These are phyloP conservation scores for Neomorphus geoffroyi DNA, from an alignment of 2,797 vertebrate genomes.

Conservation along the genomic window DNA sequence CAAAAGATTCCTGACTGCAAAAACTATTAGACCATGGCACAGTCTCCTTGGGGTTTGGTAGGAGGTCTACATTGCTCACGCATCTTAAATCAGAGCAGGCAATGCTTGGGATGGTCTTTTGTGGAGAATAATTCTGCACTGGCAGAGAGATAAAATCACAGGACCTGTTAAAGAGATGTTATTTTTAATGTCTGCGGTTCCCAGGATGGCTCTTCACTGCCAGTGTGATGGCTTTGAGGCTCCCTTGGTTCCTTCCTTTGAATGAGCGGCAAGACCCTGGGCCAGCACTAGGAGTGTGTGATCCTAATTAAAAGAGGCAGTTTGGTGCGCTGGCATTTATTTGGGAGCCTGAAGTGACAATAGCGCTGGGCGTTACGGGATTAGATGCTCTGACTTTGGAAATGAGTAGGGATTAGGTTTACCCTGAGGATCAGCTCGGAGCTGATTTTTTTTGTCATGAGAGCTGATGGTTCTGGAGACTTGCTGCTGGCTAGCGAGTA, in stretches of 20 bases:
- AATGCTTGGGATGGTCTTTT: not conserved
- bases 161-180: not conserved
- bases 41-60: slow-evolving; percentile 1
- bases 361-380: slow-evolving; percentile 11
- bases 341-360: slow-evolving; percentile 48
- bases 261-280: slow-evolving; percentile 16
- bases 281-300: slow-evolving; percentile 11
- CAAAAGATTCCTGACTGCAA: slow-evolving; percentile 31
- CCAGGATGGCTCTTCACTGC: not conserved
- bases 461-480: slow-evolving; percentile 28
- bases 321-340: slow-evolving; percentile 60
- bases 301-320: slow-evolving; percentile 65
- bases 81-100: not conserved
- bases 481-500: not conserved
- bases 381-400: slow-evolving; percentile 66
- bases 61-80: not conserved
- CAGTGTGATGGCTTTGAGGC: not conserved
- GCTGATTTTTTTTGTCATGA: not conserved
- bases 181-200: not conserved
- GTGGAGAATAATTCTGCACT: not conserved
- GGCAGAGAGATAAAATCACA: not conserved
- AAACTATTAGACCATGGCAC: slow-evolving; percentile 19
- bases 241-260: not conserved
- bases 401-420: slow-evolving; percentile 60
- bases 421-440: slow-evolving; percentile 6